A percentile compares a stretch with the other conserved stretches of the same genome.
These are phyloP conservation scores for Chionodraco myersi DNA, from an alignment of 2,113 vertebrate genomes.

Conservation along the genomic window DNA sequence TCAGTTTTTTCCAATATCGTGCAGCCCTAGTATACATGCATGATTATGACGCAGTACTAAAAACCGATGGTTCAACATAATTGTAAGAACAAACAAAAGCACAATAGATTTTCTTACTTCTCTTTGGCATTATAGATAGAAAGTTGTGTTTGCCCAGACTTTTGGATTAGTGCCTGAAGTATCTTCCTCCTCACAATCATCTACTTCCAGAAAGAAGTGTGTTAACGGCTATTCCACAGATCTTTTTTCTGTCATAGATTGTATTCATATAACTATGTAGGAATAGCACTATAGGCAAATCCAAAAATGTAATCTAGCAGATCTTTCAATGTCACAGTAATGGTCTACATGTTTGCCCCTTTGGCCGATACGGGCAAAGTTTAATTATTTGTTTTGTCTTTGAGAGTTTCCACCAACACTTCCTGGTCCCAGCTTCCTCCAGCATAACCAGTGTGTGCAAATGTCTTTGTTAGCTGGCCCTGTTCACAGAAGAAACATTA, in stretches of 20 bases:
- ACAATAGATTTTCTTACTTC: neutral
- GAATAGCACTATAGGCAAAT: neutral
- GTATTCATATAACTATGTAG: neutral
- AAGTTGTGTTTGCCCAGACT: neutral
- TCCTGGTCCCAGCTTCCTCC: conserved; percentile 26
- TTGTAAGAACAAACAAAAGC: no score
- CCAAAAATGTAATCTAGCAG: neutral
- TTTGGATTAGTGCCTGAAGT: neutral
- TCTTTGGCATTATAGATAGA: neutral
- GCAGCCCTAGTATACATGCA: neutral
- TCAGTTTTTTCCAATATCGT: no score
- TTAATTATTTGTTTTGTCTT: conserved; percentile 19
- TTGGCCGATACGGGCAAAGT: neutral
- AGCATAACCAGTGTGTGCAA: conserved; percentile 24
- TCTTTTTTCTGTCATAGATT: neutral
- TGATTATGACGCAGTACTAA: neutral
- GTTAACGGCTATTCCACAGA: neutral
- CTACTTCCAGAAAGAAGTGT: neutral
- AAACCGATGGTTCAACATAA: no score
- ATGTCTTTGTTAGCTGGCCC: conserved; percentile 24
- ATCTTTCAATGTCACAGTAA: neutral
- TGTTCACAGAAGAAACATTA: conserved; percentile 60
- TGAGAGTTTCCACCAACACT: conserved; percentile 7
- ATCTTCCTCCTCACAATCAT: neutral
- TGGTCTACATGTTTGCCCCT: neutral